Percentiles rank a stretch among this genome's conserved stretches.
phyloP scores from a whole-genome alignment of 2,888 invertebrate species.

The Cheilosia pagana region DNA sequence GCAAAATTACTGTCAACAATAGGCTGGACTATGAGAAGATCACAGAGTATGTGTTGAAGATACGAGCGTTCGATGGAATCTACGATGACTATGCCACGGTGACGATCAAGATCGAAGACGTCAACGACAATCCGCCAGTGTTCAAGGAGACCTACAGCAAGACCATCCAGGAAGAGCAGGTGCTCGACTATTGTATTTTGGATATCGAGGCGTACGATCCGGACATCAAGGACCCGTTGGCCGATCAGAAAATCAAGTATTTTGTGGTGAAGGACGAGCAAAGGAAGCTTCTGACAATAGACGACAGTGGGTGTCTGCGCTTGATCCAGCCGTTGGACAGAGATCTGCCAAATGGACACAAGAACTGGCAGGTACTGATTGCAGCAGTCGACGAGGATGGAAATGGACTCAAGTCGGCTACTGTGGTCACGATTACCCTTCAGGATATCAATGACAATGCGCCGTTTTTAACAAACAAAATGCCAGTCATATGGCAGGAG shows the following conservation, averaged over 20 bases:
- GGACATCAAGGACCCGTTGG: conserved; percentile 90
- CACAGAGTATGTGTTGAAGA: conserved; percentile 92
- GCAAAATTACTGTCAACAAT: conserved; percentile 92
- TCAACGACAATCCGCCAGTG: conserved; percentile 96
- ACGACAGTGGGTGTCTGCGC: conserved; percentile 89
- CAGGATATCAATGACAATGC: conserved; percentile 97
- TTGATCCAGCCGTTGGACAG: conserved; percentile 90
- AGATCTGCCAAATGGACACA: conserved; percentile 94
- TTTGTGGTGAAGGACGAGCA: conserved; percentile 89
- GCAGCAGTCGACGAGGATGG: conserved; percentile 91
- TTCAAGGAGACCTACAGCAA: conserved; percentile 90
- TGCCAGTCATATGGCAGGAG: conserved; percentile 93
- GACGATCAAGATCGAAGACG: conserved; percentile 92
- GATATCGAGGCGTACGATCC: conserved; percentile 92
- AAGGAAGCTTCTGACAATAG: conserved; percentile 88
- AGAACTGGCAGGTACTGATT: conserved; percentile 90
- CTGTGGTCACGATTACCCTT: conserved; percentile 88
- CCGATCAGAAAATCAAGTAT: conserved; percentile 91
- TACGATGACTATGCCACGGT: conserved; percentile 93
- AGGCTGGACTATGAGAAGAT: conserved; percentile 92
- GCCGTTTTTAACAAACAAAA: conserved; percentile 91
- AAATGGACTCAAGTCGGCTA: conserved; percentile 86
- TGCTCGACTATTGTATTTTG: conserved; percentile 89
- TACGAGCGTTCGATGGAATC: conserved; percentile 92
- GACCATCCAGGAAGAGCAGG: conserved; percentile 90